Conservation (phyloP, 2,888 invertebrate genomes). For the Metallyticus violacea region DNA sequence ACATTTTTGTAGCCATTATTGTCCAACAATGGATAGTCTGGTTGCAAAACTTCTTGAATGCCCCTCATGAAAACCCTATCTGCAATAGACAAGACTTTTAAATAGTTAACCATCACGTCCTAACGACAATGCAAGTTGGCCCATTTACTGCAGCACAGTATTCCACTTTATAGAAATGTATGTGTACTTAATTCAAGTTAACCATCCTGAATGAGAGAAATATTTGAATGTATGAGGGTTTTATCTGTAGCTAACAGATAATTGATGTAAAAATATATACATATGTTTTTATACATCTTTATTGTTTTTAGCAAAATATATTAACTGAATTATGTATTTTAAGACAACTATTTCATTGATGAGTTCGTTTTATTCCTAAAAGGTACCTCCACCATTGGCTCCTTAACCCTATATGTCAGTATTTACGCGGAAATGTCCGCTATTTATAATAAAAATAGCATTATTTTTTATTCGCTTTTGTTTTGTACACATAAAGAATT, state of each 20-base stretch:
- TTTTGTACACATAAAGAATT: too few species aligned
- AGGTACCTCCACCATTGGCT: too few species aligned
- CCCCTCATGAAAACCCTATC: too few species aligned
- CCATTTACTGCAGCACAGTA: background rate
- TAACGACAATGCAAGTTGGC: background rate
- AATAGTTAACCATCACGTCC: background rate
- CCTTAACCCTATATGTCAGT: too few species aligned
- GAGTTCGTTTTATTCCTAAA: too few species aligned
- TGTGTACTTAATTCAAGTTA: background rate
- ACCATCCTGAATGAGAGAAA: background rate
- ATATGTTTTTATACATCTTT: background rate
- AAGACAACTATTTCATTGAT: background rate
- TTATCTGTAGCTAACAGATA: background rate
- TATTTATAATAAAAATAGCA: too few species aligned
- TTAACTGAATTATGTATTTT: background rate
- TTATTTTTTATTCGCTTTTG: too few species aligned
- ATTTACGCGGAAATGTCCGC: too few species aligned
- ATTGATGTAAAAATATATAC: background rate
- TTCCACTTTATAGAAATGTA: background rate
- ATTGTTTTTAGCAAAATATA: background rate
- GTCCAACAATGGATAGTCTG: too few species aligned
- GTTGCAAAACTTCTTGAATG: too few species aligned
- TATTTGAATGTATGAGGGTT: background rate
- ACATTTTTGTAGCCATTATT: too few species aligned
- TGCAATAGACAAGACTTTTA: too few species aligned